Evolutionary conservation across 2,113 vertebrate genomes (phyloP), one percentile per base, ranked within the genome.

Genomic region (Pagrus major): DNA sequence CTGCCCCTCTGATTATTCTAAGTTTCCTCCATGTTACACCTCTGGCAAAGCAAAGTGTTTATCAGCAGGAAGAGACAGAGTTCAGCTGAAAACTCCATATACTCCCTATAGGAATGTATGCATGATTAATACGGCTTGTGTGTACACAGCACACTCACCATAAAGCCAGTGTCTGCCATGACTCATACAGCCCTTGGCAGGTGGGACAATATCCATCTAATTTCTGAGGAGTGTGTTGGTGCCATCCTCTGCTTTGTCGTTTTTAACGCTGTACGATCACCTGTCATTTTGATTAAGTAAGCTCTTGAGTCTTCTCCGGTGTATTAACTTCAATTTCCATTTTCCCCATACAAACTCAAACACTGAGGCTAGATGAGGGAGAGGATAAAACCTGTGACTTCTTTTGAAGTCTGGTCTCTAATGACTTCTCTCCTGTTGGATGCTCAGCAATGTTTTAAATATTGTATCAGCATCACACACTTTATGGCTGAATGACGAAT

Each of bases 201-300:
- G 71, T 78, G 76, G 66, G 87, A 91, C 83, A 80, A 79, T 88
- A 91, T 92, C 75, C 85, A 88, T 93, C 74, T 89, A 59, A 86
- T 87, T 90, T 90, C 80, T 83, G 78, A 85, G 63, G 56, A 67
- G 83, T 61, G 42, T 76, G 81, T 65, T 81, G 77, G 56, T 79
- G 78, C 78, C 61, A 60, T 76, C 65, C 49, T 33, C 83, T 73
- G 71, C 81, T 91, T 83, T 91, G 91, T 90, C 76, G 51, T 89
- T 90, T 83, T 86, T 84, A 85, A 81, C 41, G 61, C 42, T 70
- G 58, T 60, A 78, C 37, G 76, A 89, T 92, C 76, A 77, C 69
- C 86, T 93, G 89, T 93, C 93, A 93, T 56, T 90, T 89, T 94
- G 90, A 93, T 90, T 82, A 92, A 91, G 84, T 87, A 86, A 84